Conservation (phyloP, 2,797 vertebrate genomes). For the Crax fasciolata region DNA sequence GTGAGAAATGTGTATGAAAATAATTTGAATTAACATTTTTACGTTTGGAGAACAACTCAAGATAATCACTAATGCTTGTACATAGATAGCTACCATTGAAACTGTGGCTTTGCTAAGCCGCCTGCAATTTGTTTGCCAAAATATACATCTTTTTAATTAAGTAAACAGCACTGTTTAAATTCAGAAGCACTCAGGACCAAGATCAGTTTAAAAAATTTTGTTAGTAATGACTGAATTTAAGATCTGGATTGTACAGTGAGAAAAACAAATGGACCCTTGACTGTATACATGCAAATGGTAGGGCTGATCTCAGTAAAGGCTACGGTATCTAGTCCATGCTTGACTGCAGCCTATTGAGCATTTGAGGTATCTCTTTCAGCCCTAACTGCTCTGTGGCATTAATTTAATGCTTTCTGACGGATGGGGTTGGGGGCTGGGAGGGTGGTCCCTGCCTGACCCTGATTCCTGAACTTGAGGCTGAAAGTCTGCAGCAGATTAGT, state of each 20-base stretch:
- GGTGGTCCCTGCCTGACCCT: not conserved
- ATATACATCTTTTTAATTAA: not conserved
- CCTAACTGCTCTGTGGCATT: not conserved
- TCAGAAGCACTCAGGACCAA: not conserved
- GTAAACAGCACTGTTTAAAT: not conserved
- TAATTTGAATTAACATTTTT: not conserved
- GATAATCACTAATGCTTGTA: not conserved
- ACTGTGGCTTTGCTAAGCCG: not conserved
- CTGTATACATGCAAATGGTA: accelerated
- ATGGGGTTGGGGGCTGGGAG: accelerated
- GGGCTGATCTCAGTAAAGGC: not conserved
- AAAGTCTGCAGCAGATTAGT: not conserved
- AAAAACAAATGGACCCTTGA: not conserved
- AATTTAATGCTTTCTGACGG: slow-evolving; percentile 47
- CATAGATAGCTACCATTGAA: not conserved
- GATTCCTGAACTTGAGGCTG: not conserved
- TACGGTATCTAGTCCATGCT: not conserved
- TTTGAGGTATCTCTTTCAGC: not conserved
- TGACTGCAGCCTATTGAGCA: not conserved
- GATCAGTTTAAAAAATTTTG: not conserved
- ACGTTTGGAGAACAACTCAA: not conserved
- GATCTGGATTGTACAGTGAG: not conserved
- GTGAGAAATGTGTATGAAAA: not conserved
- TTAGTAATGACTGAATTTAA: not conserved
- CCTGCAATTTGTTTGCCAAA: not conserved